Base-by-base conservation (phyloP, 2,888 invertebrate species). In the Apamea crenata region DNA sequence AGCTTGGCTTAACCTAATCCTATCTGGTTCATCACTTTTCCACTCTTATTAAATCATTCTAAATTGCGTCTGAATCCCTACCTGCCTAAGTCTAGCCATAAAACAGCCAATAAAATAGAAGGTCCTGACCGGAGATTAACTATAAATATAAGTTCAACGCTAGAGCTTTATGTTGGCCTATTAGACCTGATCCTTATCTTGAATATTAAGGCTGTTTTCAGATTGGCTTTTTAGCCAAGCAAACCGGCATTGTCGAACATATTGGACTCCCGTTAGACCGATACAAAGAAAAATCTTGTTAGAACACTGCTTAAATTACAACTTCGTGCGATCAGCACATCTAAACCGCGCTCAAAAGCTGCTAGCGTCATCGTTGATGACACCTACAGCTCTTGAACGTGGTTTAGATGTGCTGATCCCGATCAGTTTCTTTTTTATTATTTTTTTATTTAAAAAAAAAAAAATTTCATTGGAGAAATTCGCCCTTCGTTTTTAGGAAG, bases 171-270 rank as follows among this genome's bases (percentile, higher is more conserved):
- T 71, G 59, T 59, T 32, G 44, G 29, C 44, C 66, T 74, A 63
- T 73, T 53, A n/a, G n/a, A 74, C 59, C 44, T 36, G 70, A 76
- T 81, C 12, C 53, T 59, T 73, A 80, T 85, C 65, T 61, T 84
- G 36, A 73, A 67, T 76, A 67, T 50, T 82, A n/a, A 70, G 74
- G 65, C 59, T 81, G 83, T 21, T 77, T 87, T 78, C 83, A 83
- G 74, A 83, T 81, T 47, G 70, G 44, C 74, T 78, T 61, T 70
- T 70, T 71, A 68, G 10, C 6, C 16, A 40, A 18, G 10, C 44
- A 44, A 71, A 78, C 53, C 78, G 71, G 53, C 12, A 53, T 59
- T 29, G 16, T 36, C 36, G 25, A 29, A 36, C 21, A 12, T n/a
- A 53, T 21, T 8, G 61, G 40, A 40, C 18, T 32, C 32, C 21